These are phyloP conservation scores for Nomada lathburiana DNA, from an alignment of 2,888 invertebrate genomes.

Conservation along the genomic window DNA sequence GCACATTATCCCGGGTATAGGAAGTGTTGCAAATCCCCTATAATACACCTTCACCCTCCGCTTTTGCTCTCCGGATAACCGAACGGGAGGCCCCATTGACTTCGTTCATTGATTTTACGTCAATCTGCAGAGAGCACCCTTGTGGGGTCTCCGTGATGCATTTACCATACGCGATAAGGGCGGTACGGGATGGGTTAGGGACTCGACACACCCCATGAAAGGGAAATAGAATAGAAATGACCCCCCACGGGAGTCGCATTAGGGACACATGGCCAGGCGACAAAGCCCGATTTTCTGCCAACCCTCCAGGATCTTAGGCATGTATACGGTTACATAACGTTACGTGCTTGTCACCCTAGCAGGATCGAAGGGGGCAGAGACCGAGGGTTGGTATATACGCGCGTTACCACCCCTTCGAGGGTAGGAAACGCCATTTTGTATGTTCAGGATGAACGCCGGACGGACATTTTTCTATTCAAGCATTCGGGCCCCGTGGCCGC, in stretches of 20 bases:
- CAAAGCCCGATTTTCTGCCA: slow-evolving; percentile 79
- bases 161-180: slow-evolving; percentile 82
- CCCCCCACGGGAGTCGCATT: slow-evolving; percentile 83
- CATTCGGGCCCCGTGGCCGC: slow-evolving; percentile 47
- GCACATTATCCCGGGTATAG: slow-evolving; percentile 70
- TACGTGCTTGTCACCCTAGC: slow-evolving; percentile 72
- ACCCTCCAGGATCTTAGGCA: slow-evolving; percentile 79
- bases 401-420: slow-evolving; percentile 76
- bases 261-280: slow-evolving; percentile 84
- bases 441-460: slow-evolving; percentile 57
- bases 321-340: slow-evolving; percentile 83
- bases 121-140: slow-evolving; percentile 81
- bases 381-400: slow-evolving; percentile 78
- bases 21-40: slow-evolving; percentile 67
- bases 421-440: slow-evolving; percentile 81
- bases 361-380: slow-evolving; percentile 73
- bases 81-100: slow-evolving; percentile 82
- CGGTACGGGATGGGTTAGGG: slow-evolving; percentile 61
- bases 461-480: slow-evolving; percentile 66
- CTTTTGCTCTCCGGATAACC: slow-evolving; percentile 57
- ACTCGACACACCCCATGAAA: slow-evolving; percentile 77
- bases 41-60: slow-evolving; percentile 53
- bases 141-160: slow-evolving; percentile 83
- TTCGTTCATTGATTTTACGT: slow-evolving; percentile 84
- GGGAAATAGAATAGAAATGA: slow-evolving; percentile 84